phyloP scores from a whole-genome alignment of 2,888 invertebrate species.

The Dryadula phaetusa region DNA sequence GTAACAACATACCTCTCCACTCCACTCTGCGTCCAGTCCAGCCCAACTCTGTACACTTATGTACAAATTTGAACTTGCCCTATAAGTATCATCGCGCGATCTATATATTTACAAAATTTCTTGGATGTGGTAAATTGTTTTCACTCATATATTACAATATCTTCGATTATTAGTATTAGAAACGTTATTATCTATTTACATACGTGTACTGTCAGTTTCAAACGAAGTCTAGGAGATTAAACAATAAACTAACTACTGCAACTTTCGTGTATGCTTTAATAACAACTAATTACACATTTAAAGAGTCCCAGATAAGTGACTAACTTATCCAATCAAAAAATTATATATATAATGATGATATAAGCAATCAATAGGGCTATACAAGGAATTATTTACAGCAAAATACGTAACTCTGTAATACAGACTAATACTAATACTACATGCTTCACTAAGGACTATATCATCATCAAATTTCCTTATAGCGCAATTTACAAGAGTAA shows the following conservation, averaged over 20 bases:
- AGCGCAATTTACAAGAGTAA: background rate
- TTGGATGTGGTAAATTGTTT: background rate
- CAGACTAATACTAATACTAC: conserved; percentile 4
- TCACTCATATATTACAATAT: conserved; percentile 1
- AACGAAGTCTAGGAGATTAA: background rate
- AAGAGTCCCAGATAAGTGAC: background rate
- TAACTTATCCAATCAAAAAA: background rate
- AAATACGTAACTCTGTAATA: background rate
- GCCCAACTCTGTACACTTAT: conserved; percentile 45
- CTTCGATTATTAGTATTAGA: background rate
- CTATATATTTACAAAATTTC: conserved; percentile 34
- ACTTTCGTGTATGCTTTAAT: background rate
- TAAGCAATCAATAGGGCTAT: background rate
- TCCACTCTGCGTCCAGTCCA: conserved; percentile 46
- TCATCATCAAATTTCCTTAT: background rate
- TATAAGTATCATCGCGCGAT: background rate
- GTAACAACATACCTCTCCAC: conserved; percentile 57
- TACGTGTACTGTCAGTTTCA: background rate
- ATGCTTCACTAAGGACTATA: conserved; percentile 3
- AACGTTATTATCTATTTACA: conserved; percentile 12
- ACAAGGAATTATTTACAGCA: conserved; percentile 1
- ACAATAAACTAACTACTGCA: background rate
- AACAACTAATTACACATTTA: background rate
- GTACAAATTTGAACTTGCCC: conserved; percentile 43
- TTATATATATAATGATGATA: background rate